These are phyloP conservation scores for Sebastes trivittatus DNA, from an alignment of 2,797 vertebrate genomes.

Conservation along the genomic window DNA sequence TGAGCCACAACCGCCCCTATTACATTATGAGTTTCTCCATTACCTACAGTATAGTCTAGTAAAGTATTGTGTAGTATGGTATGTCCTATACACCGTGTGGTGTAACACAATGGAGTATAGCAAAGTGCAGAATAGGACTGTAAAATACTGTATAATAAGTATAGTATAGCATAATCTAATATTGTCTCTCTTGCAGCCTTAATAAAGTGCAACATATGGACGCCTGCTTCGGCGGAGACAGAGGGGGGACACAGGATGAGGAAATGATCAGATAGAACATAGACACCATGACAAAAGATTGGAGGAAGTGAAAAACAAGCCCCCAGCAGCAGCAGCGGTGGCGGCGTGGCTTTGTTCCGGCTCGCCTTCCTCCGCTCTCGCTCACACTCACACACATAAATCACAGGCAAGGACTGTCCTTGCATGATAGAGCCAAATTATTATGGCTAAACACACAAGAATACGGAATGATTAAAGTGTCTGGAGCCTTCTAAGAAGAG, in stretches of 20 bases:
- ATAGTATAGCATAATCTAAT: background rate
- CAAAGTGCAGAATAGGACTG: background rate
- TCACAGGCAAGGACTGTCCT: conserved; percentile 74
- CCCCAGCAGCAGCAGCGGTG: background rate
- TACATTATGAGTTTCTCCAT: background rate
- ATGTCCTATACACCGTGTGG: background rate
- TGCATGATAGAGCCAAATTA: conserved; percentile 82
- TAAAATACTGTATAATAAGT: background rate
- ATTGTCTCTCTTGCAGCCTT: background rate
- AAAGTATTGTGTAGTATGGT: background rate
- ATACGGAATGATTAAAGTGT: conserved; percentile 81
- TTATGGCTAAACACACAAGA: conserved; percentile 81
- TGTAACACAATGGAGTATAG: background rate
- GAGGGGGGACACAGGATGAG: conserved; percentile 3
- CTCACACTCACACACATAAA: conserved; percentile 69
- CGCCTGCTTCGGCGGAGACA: background rate
- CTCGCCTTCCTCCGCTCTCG: conserved; percentile 31
- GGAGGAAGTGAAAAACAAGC: conserved; percentile 43
- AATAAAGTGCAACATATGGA: conserved; percentile 35
- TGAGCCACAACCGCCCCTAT: background rate
- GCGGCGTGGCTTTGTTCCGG: conserved; percentile 1
- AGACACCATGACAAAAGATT: conserved; percentile 38
- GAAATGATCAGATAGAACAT: conserved; percentile 39
- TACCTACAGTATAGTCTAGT: background rate
- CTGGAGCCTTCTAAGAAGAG: conserved; percentile 48